Conservation (phyloP, 2,888 invertebrate genomes). For the Anarsia innoxiella region DNA sequence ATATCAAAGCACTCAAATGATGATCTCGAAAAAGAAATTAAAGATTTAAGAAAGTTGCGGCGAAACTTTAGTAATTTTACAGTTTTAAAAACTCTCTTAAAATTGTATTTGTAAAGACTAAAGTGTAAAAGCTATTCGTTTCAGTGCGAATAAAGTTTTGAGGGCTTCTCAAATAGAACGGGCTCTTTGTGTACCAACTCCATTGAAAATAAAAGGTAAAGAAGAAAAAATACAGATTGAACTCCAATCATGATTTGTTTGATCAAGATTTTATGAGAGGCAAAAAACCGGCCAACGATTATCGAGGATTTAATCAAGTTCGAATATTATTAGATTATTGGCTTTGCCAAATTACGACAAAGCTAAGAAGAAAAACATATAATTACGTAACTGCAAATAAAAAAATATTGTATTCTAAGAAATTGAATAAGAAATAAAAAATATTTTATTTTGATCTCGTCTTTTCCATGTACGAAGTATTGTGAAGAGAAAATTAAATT, state of each 20-base stretch:
- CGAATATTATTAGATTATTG: constrained; percentile 27
- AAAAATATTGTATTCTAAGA: too few relatives aligned
- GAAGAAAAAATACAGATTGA: constrained; percentile 20
- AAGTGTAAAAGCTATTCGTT: constrained; percentile 33
- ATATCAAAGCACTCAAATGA: too few relatives aligned
- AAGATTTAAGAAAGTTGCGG: too few relatives aligned
- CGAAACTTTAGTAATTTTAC: constrained; percentile 22
- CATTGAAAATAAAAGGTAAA: constrained; percentile 24
- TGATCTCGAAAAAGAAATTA: too few relatives aligned
- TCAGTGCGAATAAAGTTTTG: constrained; percentile 32
- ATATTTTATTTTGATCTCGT: too few relatives aligned
- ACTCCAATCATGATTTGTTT: constrained; percentile 27
- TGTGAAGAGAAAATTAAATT: too few relatives aligned
- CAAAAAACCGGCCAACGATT: constrained; percentile 25
- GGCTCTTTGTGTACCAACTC: constrained; percentile 26
- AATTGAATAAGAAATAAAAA: too few relatives aligned
- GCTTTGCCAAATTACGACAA: constrained; percentile 18
- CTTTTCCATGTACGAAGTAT: too few relatives aligned
- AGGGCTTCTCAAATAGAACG: constrained; percentile 39
- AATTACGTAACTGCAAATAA: too few relatives aligned
- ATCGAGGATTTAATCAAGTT: constrained; percentile 23
- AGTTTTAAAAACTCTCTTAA: constrained; percentile 26
- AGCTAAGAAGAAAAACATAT: constrained; percentile 14
- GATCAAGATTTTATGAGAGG: constrained; percentile 23
- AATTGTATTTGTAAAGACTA: constrained; percentile 22